phyloP scores from a whole-genome alignment of 2,113 vertebrate species.

The Psettodes erumei region DNA sequence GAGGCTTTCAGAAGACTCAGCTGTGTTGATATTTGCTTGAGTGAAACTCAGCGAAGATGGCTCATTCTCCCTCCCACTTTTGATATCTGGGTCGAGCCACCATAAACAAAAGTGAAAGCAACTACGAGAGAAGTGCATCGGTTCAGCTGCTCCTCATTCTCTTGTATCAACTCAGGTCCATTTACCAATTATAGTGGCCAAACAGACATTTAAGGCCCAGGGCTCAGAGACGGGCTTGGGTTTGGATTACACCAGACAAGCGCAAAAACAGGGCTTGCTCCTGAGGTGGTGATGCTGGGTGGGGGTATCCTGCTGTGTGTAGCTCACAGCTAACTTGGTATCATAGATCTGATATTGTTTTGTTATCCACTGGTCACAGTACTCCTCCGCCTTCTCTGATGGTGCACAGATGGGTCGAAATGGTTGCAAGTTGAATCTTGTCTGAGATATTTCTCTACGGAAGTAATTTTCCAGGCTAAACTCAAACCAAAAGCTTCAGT shows the following conservation, averaged over 20 bases:
- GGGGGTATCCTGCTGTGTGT: constrained; percentile 3
- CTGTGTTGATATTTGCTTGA: constrained; percentile 62
- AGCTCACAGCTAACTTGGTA: constrained; percentile 27
- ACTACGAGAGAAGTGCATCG: constrained; percentile 36
- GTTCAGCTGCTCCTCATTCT: constrained; percentile 75
- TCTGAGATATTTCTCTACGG: background rate
- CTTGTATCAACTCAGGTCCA: constrained; percentile 73
- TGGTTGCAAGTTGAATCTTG: background rate
- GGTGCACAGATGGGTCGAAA: constrained; percentile 14
- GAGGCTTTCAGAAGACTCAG: constrained; percentile 37
- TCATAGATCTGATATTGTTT: constrained; percentile 16
- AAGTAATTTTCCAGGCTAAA: too few species aligned
- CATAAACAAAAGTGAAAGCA: constrained; percentile 70
- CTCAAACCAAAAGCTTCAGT: too few species aligned
- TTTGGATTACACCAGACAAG: constrained; percentile 58
- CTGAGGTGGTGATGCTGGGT: background rate
- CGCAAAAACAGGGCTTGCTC: constrained; percentile 35
- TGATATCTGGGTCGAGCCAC: constrained; percentile 59
- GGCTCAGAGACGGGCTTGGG: constrained; percentile 40
- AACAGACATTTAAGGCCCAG: constrained; percentile 61
- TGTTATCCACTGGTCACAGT: constrained; percentile 18
- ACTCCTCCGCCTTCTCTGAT: background rate
- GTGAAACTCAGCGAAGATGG: constrained; percentile 28
- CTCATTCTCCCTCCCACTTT: constrained; percentile 45
- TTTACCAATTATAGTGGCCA: constrained; percentile 74